Evolutionary conservation across 1,140 invertebrate species (phyloP).

Genomic region (Potamilus streckersoni): DNA sequence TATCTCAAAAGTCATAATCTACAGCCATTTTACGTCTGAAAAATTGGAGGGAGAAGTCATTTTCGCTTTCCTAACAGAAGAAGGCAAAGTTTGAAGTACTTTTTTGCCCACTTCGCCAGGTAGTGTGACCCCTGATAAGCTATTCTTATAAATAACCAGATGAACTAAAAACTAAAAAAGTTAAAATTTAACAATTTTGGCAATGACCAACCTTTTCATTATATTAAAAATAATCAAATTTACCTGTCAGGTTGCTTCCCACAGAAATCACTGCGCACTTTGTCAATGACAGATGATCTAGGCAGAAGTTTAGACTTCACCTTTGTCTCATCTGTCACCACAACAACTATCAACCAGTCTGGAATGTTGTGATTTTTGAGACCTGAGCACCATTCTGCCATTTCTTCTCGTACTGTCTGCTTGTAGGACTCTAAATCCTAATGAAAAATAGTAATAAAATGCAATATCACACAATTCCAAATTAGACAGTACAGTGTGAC

Average conservation of each 20-base stretch:
- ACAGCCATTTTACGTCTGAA: no score
- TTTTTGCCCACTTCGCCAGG: no score
- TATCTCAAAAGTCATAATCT: no score
- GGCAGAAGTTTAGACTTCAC: slow-evolving; percentile 87
- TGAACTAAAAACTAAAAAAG: no score
- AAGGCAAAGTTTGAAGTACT: no score
- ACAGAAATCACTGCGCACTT: slow-evolving; percentile 93
- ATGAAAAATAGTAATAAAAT: slow-evolving; percentile 45
- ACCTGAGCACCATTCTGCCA: slow-evolving; percentile 87
- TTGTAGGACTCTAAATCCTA: slow-evolving; percentile 95
- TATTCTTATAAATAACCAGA: no score
- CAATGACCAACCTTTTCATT: background rate
- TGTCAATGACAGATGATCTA: slow-evolving; percentile 92
- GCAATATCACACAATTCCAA: background rate
- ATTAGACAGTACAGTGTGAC: no score
- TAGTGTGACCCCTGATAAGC: no score
- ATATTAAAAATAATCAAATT: slow-evolving; percentile 1
- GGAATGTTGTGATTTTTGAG: slow-evolving; percentile 80
- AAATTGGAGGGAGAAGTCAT: no score
- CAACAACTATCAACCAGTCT: slow-evolving; percentile 95
- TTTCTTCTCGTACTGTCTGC: slow-evolving; percentile 84
- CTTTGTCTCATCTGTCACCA: slow-evolving; percentile 91
- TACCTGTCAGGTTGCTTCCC: slow-evolving; percentile 86
- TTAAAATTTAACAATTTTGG: no score
- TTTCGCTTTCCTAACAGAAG: no score